Evolutionary conservation across 2,888 invertebrate genomes (phyloP), one percentile per base, ranked within the genome.

Genomic region (Rambutsinella grinnellia): DNA sequence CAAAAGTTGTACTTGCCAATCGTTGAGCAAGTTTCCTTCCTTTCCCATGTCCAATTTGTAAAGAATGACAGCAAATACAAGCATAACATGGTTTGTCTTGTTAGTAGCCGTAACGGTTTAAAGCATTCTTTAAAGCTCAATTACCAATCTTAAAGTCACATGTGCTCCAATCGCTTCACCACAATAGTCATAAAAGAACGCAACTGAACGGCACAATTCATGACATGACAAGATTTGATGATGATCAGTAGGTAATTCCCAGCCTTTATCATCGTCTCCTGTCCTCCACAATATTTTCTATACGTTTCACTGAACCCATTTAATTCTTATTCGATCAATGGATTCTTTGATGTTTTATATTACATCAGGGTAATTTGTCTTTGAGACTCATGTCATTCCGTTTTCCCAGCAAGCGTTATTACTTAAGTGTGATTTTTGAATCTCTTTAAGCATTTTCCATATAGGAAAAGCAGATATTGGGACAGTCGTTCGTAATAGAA

Each of bases 211-310:
- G 47, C 21, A 51, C 23, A 63, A 63, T 53, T 44, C 54, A 66
- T 69, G 61, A 69, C 62, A 63, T 71, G 71, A 71, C 63, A 71
- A 57, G 71, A 71, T 51, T 63, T 57, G 70, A 68, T 56, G 66
- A 70, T 65, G 71, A 63, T 63, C 71, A 71, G 57, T 71, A 57
- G 71, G 71, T 71, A 63, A 71, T 63, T 63, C 71, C 54, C 71
- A 47, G 49, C 49, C 63, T 71, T 63, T 36, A 36, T 36, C 36
- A 36, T n/a, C 36, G 5, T 13, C 36, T 36, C 36, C 13, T 36
- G 36, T 36, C 36, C 36, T 36, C 6, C 13, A 36, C 36, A n/a
- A n/a, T n/a, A n/a, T n/a, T n/a, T n/a, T n/a, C n/a, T n/a, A n/a
- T n/a, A n/a, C n/a, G n/a, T n/a, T n/a, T n/a, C n/a, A n/a, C n/a